Evolutionary conservation across 2,113 vertebrate species (phyloP).

Genomic region (Atrichornis clamosus): DNA sequence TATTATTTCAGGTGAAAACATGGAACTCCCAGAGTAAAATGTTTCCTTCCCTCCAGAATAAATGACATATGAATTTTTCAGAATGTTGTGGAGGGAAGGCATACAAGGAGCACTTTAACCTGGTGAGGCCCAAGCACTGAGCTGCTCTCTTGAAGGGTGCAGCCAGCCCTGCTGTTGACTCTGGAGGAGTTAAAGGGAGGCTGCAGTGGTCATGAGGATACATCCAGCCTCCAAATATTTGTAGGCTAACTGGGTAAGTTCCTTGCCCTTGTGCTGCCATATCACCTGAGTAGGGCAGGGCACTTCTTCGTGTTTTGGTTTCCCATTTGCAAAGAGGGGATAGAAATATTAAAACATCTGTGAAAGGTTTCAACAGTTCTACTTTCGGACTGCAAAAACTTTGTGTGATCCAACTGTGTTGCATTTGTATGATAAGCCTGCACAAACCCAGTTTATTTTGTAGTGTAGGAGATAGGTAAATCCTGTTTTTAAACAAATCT

Average conservation of each 20-base stretch:
- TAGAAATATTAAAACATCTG: neutral
- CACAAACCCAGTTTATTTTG: neutral
- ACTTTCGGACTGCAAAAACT: neutral
- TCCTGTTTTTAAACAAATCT: neutral
- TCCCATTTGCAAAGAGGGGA: neutral
- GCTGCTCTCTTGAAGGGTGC: neutral
- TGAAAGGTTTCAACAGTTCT: neutral
- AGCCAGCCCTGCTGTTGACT: neutral
- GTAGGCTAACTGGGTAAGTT: neutral
- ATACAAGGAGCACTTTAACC: neutral
- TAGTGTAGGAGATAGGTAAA: neutral
- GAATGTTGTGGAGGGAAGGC: neutral
- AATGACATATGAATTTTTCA: neutral
- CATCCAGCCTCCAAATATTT: neutral
- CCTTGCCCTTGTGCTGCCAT: neutral
- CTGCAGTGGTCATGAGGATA: neutral
- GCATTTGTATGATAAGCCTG: neutral
- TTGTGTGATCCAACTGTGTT: neutral
- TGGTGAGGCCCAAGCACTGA: neutral
- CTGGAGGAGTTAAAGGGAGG: neutral
- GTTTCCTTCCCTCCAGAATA: neutral
- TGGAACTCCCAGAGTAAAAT: neutral
- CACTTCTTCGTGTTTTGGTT: neutral
- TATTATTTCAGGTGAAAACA: neutral
- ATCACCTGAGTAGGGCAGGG: neutral